Conservation (phyloP, 2,113 vertebrate species). For the Xiphophorus maculatus region DNA sequence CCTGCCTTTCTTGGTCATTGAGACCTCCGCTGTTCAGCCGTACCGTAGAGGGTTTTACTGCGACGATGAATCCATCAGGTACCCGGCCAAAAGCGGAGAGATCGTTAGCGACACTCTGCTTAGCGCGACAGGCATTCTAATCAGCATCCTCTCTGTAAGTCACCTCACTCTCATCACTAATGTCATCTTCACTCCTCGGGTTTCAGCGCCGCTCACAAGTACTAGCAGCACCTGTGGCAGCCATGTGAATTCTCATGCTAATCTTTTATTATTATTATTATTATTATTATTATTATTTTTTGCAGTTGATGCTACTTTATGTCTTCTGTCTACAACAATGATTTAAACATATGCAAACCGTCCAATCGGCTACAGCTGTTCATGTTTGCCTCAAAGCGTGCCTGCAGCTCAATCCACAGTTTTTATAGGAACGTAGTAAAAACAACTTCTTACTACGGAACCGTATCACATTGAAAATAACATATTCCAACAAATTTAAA, state of each 20-base stretch:
- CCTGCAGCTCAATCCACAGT: neutral
- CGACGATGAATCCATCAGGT: slow-evolving; percentile 92
- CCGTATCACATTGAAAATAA: too few relatives aligned
- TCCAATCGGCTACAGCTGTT: neutral
- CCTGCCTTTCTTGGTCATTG: slow-evolving; percentile 95
- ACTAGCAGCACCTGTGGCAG: slow-evolving; percentile 68
- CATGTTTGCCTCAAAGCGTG: neutral
- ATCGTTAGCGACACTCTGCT: slow-evolving; percentile 95
- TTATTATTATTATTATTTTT: neutral
- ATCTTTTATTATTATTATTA: neutral
- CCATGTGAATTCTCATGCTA: neutral
- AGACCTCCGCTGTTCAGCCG: slow-evolving; percentile 88
- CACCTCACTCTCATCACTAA: slow-evolving; percentile 66
- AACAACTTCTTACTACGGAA: neutral
- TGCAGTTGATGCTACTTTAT: neutral
- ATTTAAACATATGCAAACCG: neutral
- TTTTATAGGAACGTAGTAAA: neutral
- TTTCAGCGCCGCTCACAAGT: slow-evolving; percentile 83
- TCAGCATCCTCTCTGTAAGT: slow-evolving; percentile 93
- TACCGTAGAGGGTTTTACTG: slow-evolving; percentile 96
- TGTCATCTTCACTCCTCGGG: slow-evolving; percentile 50
- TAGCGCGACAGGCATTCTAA: slow-evolving; percentile 91
- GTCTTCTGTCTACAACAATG: neutral
- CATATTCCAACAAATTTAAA: too few relatives aligned
- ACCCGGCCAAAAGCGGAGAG: slow-evolving; percentile 89